Conservation (phyloP, 2,888 invertebrate genomes). For the Troglohyphantes excavatus region DNA sequence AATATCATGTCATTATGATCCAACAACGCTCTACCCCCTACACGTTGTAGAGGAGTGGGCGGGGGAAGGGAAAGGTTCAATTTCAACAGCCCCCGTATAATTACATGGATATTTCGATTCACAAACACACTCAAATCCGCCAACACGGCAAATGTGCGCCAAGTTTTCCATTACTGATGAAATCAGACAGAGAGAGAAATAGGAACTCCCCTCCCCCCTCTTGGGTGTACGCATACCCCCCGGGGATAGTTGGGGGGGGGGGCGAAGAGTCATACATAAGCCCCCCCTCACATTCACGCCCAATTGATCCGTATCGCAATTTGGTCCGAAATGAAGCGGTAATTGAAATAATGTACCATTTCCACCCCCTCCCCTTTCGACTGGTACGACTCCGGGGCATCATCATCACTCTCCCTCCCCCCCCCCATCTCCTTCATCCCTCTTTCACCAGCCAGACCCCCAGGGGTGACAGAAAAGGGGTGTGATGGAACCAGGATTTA, state of each 20-base stretch:
- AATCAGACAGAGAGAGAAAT: too few species aligned
- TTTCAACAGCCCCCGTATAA: too few species aligned
- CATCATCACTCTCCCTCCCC: conserved; percentile 21
- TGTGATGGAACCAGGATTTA: neutral
- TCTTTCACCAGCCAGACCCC: neutral
- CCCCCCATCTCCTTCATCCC: neutral
- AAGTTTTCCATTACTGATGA: too few species aligned
- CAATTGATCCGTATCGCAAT: conserved; percentile 79
- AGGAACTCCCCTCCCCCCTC: conserved; percentile 16
- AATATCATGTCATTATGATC: too few species aligned
- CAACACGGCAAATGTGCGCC: too few species aligned
- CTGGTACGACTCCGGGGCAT: conserved; percentile 35
- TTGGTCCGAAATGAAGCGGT: conserved; percentile 79
- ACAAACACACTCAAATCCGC: too few species aligned
- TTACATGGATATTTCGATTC: too few species aligned
- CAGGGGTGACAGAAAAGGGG: conserved; percentile 2
- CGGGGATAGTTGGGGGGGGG: conserved; percentile 42
- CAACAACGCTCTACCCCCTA: too few species aligned
- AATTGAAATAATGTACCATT: conserved; percentile 79
- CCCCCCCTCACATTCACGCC: conserved; percentile 66
- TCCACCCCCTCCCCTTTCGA: conserved; percentile 48
- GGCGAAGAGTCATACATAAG: conserved; percentile 10
- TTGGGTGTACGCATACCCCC: conserved; percentile 24
- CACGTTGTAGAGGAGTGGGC: too few species aligned
- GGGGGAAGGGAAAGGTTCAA: too few species aligned